phyloP scores from a whole-genome alignment of 2,888 invertebrate species.

The Melanchra persicariae region DNA sequence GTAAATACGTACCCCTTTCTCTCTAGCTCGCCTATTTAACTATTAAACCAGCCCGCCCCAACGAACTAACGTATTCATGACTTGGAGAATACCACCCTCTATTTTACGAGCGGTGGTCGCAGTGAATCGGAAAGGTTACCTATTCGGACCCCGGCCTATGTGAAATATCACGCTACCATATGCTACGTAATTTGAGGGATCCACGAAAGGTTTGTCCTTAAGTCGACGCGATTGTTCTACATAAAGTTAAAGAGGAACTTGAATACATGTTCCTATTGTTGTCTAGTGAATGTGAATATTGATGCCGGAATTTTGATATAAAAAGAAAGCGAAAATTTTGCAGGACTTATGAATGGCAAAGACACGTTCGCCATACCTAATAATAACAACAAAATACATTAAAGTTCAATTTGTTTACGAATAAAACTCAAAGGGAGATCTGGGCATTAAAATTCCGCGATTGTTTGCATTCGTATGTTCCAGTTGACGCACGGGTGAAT shows the following conservation, averaged over 20 bases:
- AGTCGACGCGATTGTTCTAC: slow-evolving; percentile 50
- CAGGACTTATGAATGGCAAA: neutral
- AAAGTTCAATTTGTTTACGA: slow-evolving; percentile 34
- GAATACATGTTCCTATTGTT: slow-evolving; percentile 32
- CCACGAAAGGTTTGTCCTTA: slow-evolving; percentile 67
- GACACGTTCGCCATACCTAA: too few species aligned
- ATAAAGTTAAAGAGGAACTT: slow-evolving; percentile 47
- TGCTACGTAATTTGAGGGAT: slow-evolving; percentile 80
- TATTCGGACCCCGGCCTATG: slow-evolving; percentile 79
- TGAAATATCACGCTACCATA: slow-evolving; percentile 82
- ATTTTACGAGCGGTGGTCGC: slow-evolving; percentile 87
- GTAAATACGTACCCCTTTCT: slow-evolving; percentile 74
- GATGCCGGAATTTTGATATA: neutral
- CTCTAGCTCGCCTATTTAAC: slow-evolving; percentile 83
- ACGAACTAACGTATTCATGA: slow-evolving; percentile 88
- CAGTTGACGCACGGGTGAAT: slow-evolving; percentile 56
- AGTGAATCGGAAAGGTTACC: slow-evolving; percentile 87
- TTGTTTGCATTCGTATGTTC: slow-evolving; percentile 62
- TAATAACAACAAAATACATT: slow-evolving; percentile 19
- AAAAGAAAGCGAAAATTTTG: too few species aligned
- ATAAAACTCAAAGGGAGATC: slow-evolving; percentile 48
- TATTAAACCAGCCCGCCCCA: slow-evolving; percentile 84
- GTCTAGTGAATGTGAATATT: slow-evolving; percentile 10
- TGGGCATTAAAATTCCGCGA: slow-evolving; percentile 48
- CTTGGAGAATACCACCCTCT: slow-evolving; percentile 83